Base-by-base conservation (phyloP, 2,797 vertebrate genomes). In the Pipistrellus nathusii region DNA sequence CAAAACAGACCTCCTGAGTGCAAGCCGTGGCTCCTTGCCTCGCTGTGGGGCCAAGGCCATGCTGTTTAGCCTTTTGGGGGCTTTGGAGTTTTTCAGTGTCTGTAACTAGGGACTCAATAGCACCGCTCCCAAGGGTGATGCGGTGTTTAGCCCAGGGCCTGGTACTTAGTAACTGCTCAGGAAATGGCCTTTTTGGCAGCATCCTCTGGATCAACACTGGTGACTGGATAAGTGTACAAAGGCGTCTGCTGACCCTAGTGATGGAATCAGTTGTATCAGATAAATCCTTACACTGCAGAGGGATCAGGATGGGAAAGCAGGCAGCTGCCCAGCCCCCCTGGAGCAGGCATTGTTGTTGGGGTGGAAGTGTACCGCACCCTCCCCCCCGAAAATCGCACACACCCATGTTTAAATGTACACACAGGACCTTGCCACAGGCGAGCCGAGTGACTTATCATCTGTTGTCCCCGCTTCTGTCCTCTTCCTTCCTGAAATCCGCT, bases 401-500 rank as follows among this genome's bases (percentile, higher is more conserved):
- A 73, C 86, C 83, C 91, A 17, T 57, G 48, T 86, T 83, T 84
- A 64, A 77, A 35, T 51, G 76, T 41, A 55, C 82, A 88, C 87
- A 66, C 17, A 78, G 85, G 38, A 71, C 77, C 91, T 78, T 77
- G 82, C 25, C 84, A 66, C n/a, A 84, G 94, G 25, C 59, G 15
- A 69, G 44, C 23, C 8, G 51, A 53, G 17, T 41, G 51, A 87
- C 46, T 93, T 96, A 46, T n/a, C 73, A 62, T 89, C 93, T 71
- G 68, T 23, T 78, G 81, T 93, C 72, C 84, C 80, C 21, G 44
- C 68, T 44, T 85, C 83, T 88, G 71, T 88, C 66, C 66, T 73
- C 91, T 96, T 97, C 88, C 91, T 96, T 95, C 91, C 94, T 91
- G 84, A 96, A 95, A 76, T 59, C 94, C 1, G 0, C 75, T 68